Base-by-base conservation (phyloP, 2,113 vertebrate species). In the Mobula hypostoma region DNA sequence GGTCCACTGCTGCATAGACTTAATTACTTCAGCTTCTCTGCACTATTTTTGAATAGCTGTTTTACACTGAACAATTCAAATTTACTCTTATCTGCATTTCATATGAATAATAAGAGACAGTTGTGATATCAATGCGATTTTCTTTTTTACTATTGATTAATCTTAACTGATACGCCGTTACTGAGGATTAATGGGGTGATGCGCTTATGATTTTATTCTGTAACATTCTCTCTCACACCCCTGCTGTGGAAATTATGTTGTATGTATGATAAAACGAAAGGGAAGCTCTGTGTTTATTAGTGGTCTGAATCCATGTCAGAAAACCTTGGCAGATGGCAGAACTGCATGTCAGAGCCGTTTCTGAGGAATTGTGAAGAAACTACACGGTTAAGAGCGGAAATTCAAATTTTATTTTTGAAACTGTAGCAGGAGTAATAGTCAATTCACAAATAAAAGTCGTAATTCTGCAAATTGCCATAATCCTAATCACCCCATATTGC, bases 1-100 rank as follows among this genome's bases (percentile, higher is more conserved):
- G 94, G 77, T 95, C 95, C 95, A 80, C 90, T 91, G 95, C 94
- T 95, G 95, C 96, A 95, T 95, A 95, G 88, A 96, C 94, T 96
- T 95, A 96, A 96, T 96, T 95, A 96, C 95, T 95, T 95, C 91
- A 93, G 91, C 70, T 93, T 93, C 91, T 93, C 70, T 93, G 91
- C 91, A 76, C 68, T 76, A 93, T 72, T 93, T 36, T 93, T 56
- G 70, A 93, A 93, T 74, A 93, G 90, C 68, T 63, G 32, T 93
- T 93, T 93, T 93, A 24, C 91, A 74, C 70, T 29, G 91, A 74
- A 93, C 91, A 93, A 93, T 74, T 93, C 91, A 93, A 93, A 93
- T 74, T 48, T 93, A 72, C 68, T 72, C 68, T 2, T 88, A 90
- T 90, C 61, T 93, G 91, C 91, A 56, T 93, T 93, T 93, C 91